These are phyloP conservation scores for Pseudochromis fuscus DNA, from an alignment of 2,797 vertebrate species.

Conservation along the genomic window DNA sequence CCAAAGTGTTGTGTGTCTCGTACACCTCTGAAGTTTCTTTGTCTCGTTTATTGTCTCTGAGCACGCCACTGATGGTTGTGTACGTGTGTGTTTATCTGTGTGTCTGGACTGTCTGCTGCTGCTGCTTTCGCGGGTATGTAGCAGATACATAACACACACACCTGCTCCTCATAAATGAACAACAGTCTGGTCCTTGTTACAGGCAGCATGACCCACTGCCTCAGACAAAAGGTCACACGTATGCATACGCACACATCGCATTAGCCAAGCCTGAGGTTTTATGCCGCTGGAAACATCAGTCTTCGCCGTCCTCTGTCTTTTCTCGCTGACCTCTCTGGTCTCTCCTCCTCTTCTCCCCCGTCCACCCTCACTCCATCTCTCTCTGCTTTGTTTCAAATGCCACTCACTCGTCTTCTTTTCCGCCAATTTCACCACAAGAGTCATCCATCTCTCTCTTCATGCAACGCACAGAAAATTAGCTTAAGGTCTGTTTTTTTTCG, in stretches of 20 bases:
- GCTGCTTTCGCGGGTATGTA: slow-evolving; percentile 11
- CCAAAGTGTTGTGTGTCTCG: slow-evolving; percentile 49
- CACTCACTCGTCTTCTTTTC: slow-evolving; percentile 17
- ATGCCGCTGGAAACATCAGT: slow-evolving; percentile 38
- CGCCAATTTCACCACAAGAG: not conserved
- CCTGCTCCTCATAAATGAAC: slow-evolving; percentile 32
- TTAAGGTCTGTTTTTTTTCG: slow-evolving; percentile 14
- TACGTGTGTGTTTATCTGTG: slow-evolving; percentile 16
- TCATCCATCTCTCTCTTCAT: not conserved
- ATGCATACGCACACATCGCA: slow-evolving; percentile 28
- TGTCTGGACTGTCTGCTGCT: slow-evolving; percentile 18
- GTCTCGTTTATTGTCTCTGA: slow-evolving; percentile 55
- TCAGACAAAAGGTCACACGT: slow-evolving; percentile 38
- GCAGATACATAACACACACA: slow-evolving; percentile 17
- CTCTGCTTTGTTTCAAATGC: slow-evolving; percentile 45
- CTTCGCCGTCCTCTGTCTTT: slow-evolving; percentile 44
- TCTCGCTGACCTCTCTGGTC: slow-evolving; percentile 52
- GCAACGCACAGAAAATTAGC: slow-evolving; percentile 24
- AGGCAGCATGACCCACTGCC: slow-evolving; percentile 42
- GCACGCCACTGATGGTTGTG: slow-evolving; percentile 13
- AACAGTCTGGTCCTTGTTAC: slow-evolving; percentile 58
- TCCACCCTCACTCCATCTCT: slow-evolving; percentile 43
- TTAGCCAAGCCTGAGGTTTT: slow-evolving; percentile 46
- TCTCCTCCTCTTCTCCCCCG: slow-evolving; percentile 28
- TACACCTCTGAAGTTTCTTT: slow-evolving; percentile 58